Evolutionary conservation across 1,140 invertebrate genomes (phyloP).

Genomic region (Matsumurasca onukii): DNA sequence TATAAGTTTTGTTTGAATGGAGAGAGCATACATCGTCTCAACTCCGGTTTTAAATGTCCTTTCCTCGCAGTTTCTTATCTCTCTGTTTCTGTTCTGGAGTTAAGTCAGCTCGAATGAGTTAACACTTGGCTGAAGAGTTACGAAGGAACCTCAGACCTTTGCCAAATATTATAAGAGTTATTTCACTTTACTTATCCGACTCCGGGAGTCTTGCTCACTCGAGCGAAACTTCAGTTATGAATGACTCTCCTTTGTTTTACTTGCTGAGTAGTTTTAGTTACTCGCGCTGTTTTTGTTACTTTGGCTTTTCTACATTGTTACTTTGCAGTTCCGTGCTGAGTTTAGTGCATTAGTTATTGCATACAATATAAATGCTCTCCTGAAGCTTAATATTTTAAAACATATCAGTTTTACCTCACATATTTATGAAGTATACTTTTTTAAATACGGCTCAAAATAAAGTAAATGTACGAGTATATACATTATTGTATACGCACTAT

Average conservation of each 20-base stretch:
- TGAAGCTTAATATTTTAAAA: no score
- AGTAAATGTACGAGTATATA: no score
- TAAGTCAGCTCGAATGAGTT: neutral
- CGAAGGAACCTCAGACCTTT: neutral
- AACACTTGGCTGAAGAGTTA: neutral
- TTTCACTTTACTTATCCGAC: conserved; percentile 10
- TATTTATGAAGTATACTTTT: no score
- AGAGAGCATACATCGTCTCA: neutral
- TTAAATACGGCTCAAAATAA: no score
- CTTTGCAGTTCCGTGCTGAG: no score
- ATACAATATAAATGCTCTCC: no score
- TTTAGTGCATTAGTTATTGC: no score
- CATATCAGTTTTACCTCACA: no score
- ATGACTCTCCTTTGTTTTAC: conserved; percentile 8
- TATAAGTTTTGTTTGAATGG: conserved; percentile 19
- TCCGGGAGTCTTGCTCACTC: neutral
- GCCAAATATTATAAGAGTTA: conserved; percentile 14
- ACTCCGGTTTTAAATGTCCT: neutral
- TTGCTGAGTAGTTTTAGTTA: no score
- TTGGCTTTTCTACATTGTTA: no score
- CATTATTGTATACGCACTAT: no score
- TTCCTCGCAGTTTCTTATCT: neutral
- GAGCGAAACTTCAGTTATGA: neutral
- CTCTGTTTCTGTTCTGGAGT: conserved; percentile 2
- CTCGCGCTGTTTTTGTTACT: no score